phyloP scores from a whole-genome alignment of 1,140 invertebrate genomes.

The Diabrotica undecimpunctata region DNA sequence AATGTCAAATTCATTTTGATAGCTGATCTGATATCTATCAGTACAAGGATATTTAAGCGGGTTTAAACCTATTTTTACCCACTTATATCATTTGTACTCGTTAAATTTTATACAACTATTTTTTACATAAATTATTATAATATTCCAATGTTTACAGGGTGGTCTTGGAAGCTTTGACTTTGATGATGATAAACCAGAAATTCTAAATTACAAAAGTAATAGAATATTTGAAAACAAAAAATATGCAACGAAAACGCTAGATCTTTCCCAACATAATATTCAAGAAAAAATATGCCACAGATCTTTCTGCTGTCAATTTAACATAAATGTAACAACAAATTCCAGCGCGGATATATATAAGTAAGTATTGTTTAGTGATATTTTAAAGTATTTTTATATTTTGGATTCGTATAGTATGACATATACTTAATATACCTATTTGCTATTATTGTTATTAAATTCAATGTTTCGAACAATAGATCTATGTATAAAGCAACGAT shows the following conservation, averaged over 20 bases:
- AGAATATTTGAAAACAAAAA: conserved; percentile 23
- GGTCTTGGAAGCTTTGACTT: not conserved
- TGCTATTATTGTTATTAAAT: too few relatives aligned
- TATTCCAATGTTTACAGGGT: not conserved
- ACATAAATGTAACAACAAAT: conserved; percentile 14
- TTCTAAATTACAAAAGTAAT: conserved; percentile 1
- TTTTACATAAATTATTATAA: too few relatives aligned
- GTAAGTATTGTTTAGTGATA: conserved; percentile 16
- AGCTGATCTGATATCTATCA: too few relatives aligned
- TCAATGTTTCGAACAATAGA: too few relatives aligned
- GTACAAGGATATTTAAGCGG: too few relatives aligned
- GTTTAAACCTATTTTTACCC: too few relatives aligned
- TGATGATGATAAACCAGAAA: not conserved
- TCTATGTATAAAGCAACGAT: too few relatives aligned
- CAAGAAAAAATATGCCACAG: conserved; percentile 25
- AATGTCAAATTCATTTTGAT: too few relatives aligned
- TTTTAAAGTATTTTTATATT: not conserved
- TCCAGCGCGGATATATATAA: conserved; percentile 24
- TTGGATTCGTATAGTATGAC: not conserved
- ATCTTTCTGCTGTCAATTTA: conserved; percentile 31
- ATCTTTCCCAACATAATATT: conserved; percentile 17
- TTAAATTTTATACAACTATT: too few relatives aligned
- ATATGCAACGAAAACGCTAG: conserved; percentile 22
- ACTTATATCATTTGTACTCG: too few relatives aligned
- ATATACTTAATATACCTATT: not conserved